phyloP scores from a whole-genome alignment of 2,888 invertebrate species.

The Eurois occulta region DNA sequence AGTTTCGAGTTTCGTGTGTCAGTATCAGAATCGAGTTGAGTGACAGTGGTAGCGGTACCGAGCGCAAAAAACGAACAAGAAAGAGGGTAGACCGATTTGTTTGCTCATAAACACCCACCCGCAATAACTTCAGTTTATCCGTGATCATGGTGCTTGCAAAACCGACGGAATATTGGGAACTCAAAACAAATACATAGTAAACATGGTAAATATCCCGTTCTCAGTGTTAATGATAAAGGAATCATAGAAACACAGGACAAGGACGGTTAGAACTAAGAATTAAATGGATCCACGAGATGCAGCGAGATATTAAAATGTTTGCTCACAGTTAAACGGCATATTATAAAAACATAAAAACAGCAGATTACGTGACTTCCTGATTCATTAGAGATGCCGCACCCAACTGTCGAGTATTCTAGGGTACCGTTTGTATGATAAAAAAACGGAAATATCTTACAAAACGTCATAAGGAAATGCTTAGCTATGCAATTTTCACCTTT shows the following conservation, averaged over 20 bases:
- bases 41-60: too few relatives aligned
- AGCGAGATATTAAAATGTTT: slow-evolving; percentile 73
- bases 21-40: too few relatives aligned
- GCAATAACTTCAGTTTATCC: too few relatives aligned
- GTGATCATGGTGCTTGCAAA: too few relatives aligned
- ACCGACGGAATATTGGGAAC: too few relatives aligned
- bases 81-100: too few relatives aligned
- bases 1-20: too few relatives aligned
- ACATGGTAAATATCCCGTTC: too few relatives aligned
- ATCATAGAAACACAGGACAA: not conserved
- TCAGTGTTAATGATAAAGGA: too few relatives aligned
- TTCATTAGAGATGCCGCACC: slow-evolving; percentile 67
- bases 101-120: too few relatives aligned
- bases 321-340: slow-evolving; percentile 59
- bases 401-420: slow-evolving; percentile 37
- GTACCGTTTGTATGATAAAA: slow-evolving; percentile 56
- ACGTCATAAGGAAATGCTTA: slow-evolving; percentile 51
- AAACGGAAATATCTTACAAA: slow-evolving; percentile 55
- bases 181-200: too few relatives aligned
- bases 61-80: too few relatives aligned
- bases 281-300: slow-evolving; percentile 61
- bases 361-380: slow-evolving; percentile 72
- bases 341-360: slow-evolving; percentile 64
- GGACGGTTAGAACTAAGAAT: slow-evolving; percentile 24
- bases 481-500: slow-evolving; percentile 55